Base-by-base conservation (phyloP, 2,797 vertebrate genomes). In the Cygnus olor region DNA sequence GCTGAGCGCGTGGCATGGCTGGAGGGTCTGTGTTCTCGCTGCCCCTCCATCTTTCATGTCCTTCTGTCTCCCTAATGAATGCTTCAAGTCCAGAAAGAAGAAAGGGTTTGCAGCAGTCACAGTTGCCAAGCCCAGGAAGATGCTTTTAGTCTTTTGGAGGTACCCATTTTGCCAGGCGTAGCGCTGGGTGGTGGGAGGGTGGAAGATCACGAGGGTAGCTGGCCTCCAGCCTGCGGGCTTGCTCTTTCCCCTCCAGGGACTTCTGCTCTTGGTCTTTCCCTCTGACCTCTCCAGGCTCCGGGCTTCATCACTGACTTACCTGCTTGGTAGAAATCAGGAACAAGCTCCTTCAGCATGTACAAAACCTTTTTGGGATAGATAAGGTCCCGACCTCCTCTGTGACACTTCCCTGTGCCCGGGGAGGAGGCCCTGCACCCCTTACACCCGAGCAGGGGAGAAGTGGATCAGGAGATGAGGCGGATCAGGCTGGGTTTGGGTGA, bases 381-480 rank as follows among this genome's bases (percentile, higher is more conserved):
- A 16, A 24, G 10, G 34, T 56, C 25, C 24, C 63, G 53, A 16
- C 32, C 74, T 32, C 42, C n/a, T 65, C n/a, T 85, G 34, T 4
- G 10, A 28, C 64, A n/a, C 40, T 20, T 71, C 20, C 5, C 9
- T 6, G 2, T 54, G 51, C 1, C 1, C 5, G 4, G n/a, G 28
- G 44, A 47, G 44, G 58, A 85, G 38, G n/a, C 16, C 21, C 36
- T 3, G 1, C 18, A 34, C n/a, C 18, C n/a, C 63, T 47, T 47
- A n/a, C 70, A 32, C 49, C 42, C 0, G 1, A 51, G 42, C 16
- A 32, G n/a, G 24, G 22, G 77, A 36, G 40, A 42, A 25, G 14
- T 85, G 49, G 49, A 13, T 56, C 40, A 64, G 72, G 32, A 25
- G 49, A 25, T 25, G 49, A 8, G 22, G 36, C 20, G n/a, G 63